Evolutionary conservation across 2,888 invertebrate species (phyloP), one percentile per base, ranked within the genome.

Genomic region (Zhuqinia jingwanae): DNA sequence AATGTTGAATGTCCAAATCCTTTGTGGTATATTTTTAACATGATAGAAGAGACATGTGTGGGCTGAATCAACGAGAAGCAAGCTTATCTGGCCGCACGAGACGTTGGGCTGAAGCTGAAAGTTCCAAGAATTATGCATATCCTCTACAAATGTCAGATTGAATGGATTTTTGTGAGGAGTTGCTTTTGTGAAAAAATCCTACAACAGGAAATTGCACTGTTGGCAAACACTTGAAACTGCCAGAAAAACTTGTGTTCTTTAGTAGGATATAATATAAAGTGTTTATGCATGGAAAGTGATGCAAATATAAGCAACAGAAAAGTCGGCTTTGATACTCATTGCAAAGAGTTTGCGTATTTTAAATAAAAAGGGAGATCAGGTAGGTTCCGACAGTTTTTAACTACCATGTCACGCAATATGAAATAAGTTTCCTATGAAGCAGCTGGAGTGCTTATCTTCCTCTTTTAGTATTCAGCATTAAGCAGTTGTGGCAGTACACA

Each of bases 341-440:
- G 65, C 56, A 20, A 56, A 56, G 56, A 22, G n/a, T 56, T 56
- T 22, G 25, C 2, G 10, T 50, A 50, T 2, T 50, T 11, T 50
- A n/a, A 50, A 50, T 50, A 13, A 22, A n/a, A n/a, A 8, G 0
- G 6, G 22, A 68, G 68, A 68, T 45, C 68, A 68, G 17, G 58
- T 10, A 58, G 6, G 25, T 58, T 25, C 30, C 20, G 11, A 17
- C 68, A 27, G 45, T 13, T 36, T 53, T 75, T 17, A 56, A 75
- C 53, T 20, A 30, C 56, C 56, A 75, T 75, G 75, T 75, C 75
- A 75, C 36, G 56, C 75, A 75, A 75, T 75, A 53, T 75, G 53
- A 75, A 75, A 75, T 75, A 75, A 75, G 75, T 36, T 13, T 27
- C 53, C 56, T 56, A 75, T 13, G 20, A 65, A 65, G 45, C 45